Evolutionary conservation across 2,113 vertebrate species (phyloP).

Genomic region (Entelurus aequoreus): DNA sequence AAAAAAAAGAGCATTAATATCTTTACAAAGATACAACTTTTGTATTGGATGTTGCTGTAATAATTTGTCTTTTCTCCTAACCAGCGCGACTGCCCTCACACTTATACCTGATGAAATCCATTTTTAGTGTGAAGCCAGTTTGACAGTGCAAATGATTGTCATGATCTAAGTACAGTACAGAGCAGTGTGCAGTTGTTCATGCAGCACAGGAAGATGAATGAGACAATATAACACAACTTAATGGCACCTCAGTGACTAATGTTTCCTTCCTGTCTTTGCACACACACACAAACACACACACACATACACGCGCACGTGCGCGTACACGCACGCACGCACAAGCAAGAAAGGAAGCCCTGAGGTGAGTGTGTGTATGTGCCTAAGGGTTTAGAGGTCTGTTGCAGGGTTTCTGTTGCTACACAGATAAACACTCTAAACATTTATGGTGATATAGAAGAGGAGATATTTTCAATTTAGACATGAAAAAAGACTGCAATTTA

Average conservation of each 20-base stretch:
- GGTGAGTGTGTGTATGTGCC: slow-evolving; percentile 6
- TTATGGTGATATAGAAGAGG: background rate
- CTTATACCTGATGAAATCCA: background rate
- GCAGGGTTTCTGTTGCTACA: background rate
- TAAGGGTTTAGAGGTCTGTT: background rate
- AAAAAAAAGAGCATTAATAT: no score
- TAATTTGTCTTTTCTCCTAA: no score
- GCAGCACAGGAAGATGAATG: slow-evolving; percentile 48
- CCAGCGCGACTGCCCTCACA: no score
- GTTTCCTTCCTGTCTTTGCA: slow-evolving; percentile 49
- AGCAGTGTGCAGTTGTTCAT: slow-evolving; percentile 13
- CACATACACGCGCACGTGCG: no score
- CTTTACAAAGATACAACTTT: background rate
- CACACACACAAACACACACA: slow-evolving; percentile 34
- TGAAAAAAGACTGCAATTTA: no score
- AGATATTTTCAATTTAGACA: no score
- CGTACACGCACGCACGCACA: slow-evolving; percentile 1
- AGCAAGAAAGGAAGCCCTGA: slow-evolving; percentile 20
- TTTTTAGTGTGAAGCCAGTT: background rate
- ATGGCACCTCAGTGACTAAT: slow-evolving; percentile 62
- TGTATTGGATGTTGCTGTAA: background rate
- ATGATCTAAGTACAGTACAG: background rate
- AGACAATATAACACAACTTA: slow-evolving; percentile 50
- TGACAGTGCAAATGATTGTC: slow-evolving; percentile 1
- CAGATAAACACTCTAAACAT: no score